Base-by-base conservation (phyloP, 2,797 vertebrate species). In the Atherinosoma microstoma region DNA sequence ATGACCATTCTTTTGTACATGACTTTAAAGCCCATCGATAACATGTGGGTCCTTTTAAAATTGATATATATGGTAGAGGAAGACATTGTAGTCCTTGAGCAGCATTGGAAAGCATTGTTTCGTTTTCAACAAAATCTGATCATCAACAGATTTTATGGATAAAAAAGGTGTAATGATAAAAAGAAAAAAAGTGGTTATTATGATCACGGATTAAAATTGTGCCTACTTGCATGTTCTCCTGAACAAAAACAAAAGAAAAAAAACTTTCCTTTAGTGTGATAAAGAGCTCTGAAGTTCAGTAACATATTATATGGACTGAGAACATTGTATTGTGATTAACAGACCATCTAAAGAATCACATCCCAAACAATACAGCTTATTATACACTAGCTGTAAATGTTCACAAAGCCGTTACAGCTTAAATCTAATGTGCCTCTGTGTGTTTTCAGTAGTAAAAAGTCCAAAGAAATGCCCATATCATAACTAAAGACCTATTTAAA, bases 401-500 rank as follows among this genome's bases (percentile, higher is more conserved):
- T 62, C 34, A 71, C 4, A 16, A 34, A 16, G n/a, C 51, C 30
- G 34, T 56, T 63, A 45, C 4, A 32, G 27, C 20, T 32, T 24
- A 70, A 72, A 8, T 54, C 36, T 42, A 6, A 61, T 2, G 22
- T 56, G 24, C 40, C 24, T 35, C 54, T 15, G 18, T 45, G 30
- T 35, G 16, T 75, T 62, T 67, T 38, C 35, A 53, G 27, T 24
- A 30, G 56, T 34, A 10, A 36, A 58, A 58, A 16, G 27, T 64
- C 38, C 58, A 58, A 75, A 58, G 72, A 27, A 47, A 69, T 35
- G 22, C 58, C 40, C 30, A 51, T 47, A 58, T 67, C 32, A 38
- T 30, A 51, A 42, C 69, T 62, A 56, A 68, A 78, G 58, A 64
- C 35, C 64, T 60, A 64, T 84, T 84, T 76, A 70, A 65, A 76